phyloP scores from a whole-genome alignment of 2,888 invertebrate species.

The Callosobruchus maculatus region DNA sequence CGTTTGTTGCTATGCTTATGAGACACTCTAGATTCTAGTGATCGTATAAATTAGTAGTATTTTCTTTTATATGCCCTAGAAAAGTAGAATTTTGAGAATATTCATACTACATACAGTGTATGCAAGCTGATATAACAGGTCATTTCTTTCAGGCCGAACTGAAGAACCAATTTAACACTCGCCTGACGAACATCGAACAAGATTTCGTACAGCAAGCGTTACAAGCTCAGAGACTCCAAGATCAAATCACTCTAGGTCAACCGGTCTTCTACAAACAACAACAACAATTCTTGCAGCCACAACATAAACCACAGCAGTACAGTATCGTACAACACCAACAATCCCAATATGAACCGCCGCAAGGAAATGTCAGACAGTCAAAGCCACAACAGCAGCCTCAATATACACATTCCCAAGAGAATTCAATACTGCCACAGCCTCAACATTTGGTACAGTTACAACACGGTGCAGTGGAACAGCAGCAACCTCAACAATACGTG shows the following conservation, averaged over 20 bases:
- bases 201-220: conserved; percentile 47
- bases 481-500: background rate
- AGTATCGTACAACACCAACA: background rate
- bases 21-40: no score
- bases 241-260: conserved; percentile 35
- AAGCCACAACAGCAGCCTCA: background rate
- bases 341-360: background rate
- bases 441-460: background rate
- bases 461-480: background rate
- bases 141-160: conserved; percentile 8
- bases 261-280: conserved; percentile 11
- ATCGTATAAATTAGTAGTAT: no score
- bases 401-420: background rate
- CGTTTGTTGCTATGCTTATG: no score
- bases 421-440: background rate
- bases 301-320: background rate
- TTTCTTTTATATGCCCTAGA: no score
- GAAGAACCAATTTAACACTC: conserved; percentile 24
- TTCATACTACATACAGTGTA: no score
- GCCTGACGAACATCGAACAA: conserved; percentile 43
- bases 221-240: conserved; percentile 44
- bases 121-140: background rate
- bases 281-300: background rate
- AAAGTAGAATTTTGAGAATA: no score
- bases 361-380: background rate